Base-by-base conservation (phyloP, 2,797 vertebrate species). In the Adelosebastes latens region DNA sequence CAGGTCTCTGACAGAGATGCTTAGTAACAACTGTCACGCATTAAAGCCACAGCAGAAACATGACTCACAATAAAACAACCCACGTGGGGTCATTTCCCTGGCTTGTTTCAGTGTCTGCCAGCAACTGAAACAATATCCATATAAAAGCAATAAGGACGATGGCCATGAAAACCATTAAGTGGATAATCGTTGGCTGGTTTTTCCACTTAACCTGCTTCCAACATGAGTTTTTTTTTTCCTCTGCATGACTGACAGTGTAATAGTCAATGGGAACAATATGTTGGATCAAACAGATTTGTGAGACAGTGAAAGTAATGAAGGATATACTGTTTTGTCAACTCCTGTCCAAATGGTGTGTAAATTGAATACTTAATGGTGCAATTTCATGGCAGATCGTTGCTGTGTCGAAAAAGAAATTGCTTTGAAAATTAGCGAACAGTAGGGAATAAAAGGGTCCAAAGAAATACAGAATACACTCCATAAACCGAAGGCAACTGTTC, bases 41-140 rank as follows among this genome's bases (percentile, higher is more conserved):
- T 89, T 79, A 83, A 83, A 75, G 69, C 65, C 73, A 72, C 64
- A 14, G 63, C 70, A 88, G 76, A 89, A 89, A 72, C 83, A 88
- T 89, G 80, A 89, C 75, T 85, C 86, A 91, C 77, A 88, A 88
- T 87, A 83, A 88, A 87, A 82, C 61, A 90, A 90, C 89, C 91
- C 90, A 92, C 75, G 77, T 83, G 83, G 85, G 85, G 64, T 84
- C 80, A 68, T 85, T 88, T 80, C 34, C 81, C 76, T 84, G 79
- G 77, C 75, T 80, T 83, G 88, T 93, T 93, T 94, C 82, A 94
- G 85, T 72, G 75, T 82, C 81, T 90, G 90, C 75, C 87, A 94
- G 86, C 74, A 24, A 78, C 75, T 90, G 87, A 93, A 94, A 94
- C 92, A 89, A 91, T 83, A 87, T 77, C 56, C 89, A 77, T 77